Evolutionary conservation across 2,888 invertebrate genomes (phyloP).

Genomic region (Odontocolon sp.): DNA sequence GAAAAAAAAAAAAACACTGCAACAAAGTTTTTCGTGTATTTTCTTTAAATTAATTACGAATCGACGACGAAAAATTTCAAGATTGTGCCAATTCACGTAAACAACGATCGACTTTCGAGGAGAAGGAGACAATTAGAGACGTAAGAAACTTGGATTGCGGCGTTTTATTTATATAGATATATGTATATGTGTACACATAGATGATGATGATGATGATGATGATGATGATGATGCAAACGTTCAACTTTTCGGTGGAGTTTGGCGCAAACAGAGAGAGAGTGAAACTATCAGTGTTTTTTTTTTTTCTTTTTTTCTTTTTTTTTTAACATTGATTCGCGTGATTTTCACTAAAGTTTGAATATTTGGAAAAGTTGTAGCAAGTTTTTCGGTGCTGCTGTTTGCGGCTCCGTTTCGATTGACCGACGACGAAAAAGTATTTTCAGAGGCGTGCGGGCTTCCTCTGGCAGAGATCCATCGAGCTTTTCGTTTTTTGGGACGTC

Average conservation of each 20-base stretch:
- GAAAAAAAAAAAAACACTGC: background rate
- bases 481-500: slow-evolving; percentile 52
- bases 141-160: no score
- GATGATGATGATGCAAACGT: background rate
- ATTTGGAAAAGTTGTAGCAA: background rate
- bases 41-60: no score
- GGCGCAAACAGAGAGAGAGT: slow-evolving; percentile 19
- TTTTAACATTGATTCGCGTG: background rate
- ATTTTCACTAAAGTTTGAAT: background rate
- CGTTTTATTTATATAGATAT: no score
- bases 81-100: no score
- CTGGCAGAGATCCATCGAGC: slow-evolving; percentile 62
- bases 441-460: slow-evolving; percentile 52
- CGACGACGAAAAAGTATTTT: slow-evolving; percentile 57
- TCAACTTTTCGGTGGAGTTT: slow-evolving; percentile 43
- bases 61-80: no score
- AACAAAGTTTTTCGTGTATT: no score
- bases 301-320: background rate
- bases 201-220: no score
- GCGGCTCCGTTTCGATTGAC: slow-evolving; percentile 24
- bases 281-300: slow-evolving; percentile 4
- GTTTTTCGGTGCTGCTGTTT: background rate
- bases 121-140: no score
- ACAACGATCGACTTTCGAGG: no score
- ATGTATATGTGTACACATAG: no score